Evolutionary conservation across 2,888 invertebrate genomes (phyloP), one percentile per base, ranked within the genome.

Genomic region (Erpobdella octoculata): DNA sequence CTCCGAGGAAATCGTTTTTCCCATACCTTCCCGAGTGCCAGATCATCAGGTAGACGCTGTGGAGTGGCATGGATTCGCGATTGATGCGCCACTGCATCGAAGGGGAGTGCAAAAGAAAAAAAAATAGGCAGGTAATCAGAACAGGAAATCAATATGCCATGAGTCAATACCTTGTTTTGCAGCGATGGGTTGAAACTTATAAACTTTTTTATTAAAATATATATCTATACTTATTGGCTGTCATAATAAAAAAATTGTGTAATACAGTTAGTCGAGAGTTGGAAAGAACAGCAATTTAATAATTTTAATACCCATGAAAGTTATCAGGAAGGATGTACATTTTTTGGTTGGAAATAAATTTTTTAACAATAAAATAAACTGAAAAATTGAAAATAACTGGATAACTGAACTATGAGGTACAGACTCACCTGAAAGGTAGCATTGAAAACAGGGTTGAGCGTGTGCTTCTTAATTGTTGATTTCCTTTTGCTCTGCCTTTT

Each of bases 11-110:
- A 85, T 94, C 93, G 85, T 96, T 96, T 71, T 93, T 87, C 2
- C 96, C 95, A 85, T 96, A 93, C 89, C 93, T 92, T 84, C 95
- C 95, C 77, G 92, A 92, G 85, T 96, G 93, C 96, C 96, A 96
- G 62, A 93, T 94, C 74, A 93, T 92, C 76, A 96, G 85, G 94
- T 93, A 95, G 80, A 96, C 86, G 59, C 92, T 93, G 28, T 53
- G 53, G 21, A 53, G 21, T 21, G 53, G 53, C 2, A 53, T 21
- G 21, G 53, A 53, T 21, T 21, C 53, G 28, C 53, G 53, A n/a
- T 6, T n/a, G 8, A 53, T 53, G 21, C 28, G 21, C 21, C 28
- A 53, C 53, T 53, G n/a, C n/a, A n/a, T n/a, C n/a, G n/a, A n/a
- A n/a, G n/a, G n/a, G n/a, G n/a, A n/a, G n/a, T n/a, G 53, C 28